Evolutionary conservation across 2,113 vertebrate species (phyloP), one percentile per base, ranked within the genome.

Genomic region (Myxocyprinus asiaticus): DNA sequence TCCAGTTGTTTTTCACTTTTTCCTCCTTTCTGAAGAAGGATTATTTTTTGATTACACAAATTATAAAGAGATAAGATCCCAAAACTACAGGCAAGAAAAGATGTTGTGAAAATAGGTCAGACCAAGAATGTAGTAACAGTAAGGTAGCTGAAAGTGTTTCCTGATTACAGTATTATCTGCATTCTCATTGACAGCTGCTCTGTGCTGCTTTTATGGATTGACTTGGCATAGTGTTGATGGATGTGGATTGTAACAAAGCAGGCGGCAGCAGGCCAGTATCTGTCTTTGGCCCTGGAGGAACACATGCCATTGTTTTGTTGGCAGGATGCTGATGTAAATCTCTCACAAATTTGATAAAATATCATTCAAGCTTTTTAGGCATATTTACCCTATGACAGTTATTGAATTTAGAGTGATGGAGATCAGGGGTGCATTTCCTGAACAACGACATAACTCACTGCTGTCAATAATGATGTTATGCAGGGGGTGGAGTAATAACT

Each of bases 141-240:
- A n/a, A 51, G 42, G 53, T 22, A 64, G 64, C 53, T 15, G 6
- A 6, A 43, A 62, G 48, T 66, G 50, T 50, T 47, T 71, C 17
- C 14, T 70, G 77, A 79, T 79, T 62, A 68, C 58, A 3, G 63
- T 58, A 63, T 58, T 59, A 65, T 58, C 17, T 59, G 50, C 59
- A 22, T 48, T 71, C 48, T 68, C 55, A 68, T 45, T 67, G 76
- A 67, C 76, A 77, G 75, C 53, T n/a, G 17, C 75, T 56, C 9
- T 59, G 8, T 4, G 3, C 33, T 43, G 14, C 63, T 9, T 17
- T 69, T 69, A 51, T 69, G 59, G 66, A 78, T 62, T 42, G 56
- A 51, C 45, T 62, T 69, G 76, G 66, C 76, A 17, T 11, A n/a
- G 15, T 8, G 4, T 45, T 69, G 76, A 78, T 78, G 56, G 76